Percentiles rank a stretch among this genome's conserved stretches.
Evolutionary conservation across 2,888 invertebrate species (phyloP).

Genomic region (Thumatha senex): DNA sequence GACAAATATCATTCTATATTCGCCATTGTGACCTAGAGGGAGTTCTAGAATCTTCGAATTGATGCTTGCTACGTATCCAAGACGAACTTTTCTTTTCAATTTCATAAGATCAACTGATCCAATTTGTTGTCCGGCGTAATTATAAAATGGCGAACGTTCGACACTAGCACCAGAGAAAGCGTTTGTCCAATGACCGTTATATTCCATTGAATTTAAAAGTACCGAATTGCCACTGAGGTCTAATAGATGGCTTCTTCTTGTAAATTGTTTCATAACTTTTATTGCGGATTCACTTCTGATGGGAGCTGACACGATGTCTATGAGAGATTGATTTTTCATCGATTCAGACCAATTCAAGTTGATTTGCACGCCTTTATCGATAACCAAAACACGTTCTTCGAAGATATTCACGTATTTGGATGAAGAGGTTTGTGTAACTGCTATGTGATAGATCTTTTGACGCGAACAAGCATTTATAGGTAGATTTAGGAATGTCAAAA

Average conservation of each 20-base stretch:
- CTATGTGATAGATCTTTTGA: conserved; percentile 21
- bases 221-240: conserved; percentile 26
- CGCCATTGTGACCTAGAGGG: conserved; percentile 28
- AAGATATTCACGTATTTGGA: conserved; percentile 5
- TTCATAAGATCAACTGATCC: conserved; percentile 30
- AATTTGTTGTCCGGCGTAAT: conserved; percentile 11
- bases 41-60: conserved; percentile 32
- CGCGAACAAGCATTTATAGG: conserved; percentile 22
- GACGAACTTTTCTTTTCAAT: conserved; percentile 14
- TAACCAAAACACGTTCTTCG: conserved; percentile 15
- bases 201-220: conserved; percentile 27
- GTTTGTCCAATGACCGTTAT: conserved; percentile 29
- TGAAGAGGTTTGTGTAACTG: conserved; percentile 10
- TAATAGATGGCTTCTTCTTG: conserved; percentile 5
- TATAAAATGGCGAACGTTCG: conserved; percentile 24
- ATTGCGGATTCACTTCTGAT: conserved; percentile 15
- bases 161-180: conserved; percentile 21
- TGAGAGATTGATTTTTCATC: conserved; percentile 13
- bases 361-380: conserved; percentile 13
- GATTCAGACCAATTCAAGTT: conserved; percentile 20
- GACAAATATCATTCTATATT: conserved; percentile 29
- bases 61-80: conserved; percentile 17
- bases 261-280: conserved; percentile 7
- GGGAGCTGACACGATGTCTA: conserved; percentile 19
- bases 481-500: conserved; percentile 18